Evolutionary conservation across 2,888 invertebrate genomes (phyloP).

Genomic region (Apamea anceps): DNA sequence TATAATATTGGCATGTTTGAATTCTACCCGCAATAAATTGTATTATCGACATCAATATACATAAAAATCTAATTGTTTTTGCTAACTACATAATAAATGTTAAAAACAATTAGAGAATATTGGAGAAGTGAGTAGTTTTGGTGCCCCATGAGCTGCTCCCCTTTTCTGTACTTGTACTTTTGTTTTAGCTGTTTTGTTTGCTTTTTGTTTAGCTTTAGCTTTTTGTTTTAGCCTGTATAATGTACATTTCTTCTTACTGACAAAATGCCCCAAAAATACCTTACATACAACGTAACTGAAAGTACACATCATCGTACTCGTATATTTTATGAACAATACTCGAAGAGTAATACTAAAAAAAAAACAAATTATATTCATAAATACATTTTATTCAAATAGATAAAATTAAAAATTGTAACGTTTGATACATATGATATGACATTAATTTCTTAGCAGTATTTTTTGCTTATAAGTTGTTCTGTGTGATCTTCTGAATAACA

Average conservation of each 20-base stretch:
- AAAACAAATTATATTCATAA: background rate
- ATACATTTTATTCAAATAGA: slow-evolving; percentile 3
- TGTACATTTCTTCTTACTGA: background rate
- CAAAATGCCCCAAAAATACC: background rate
- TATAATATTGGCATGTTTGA: background rate
- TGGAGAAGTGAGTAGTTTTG: background rate
- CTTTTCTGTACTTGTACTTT: background rate
- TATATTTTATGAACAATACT: background rate
- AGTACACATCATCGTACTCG: too few species aligned
- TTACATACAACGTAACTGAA: background rate
- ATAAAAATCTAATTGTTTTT: background rate
- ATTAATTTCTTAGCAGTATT: background rate
- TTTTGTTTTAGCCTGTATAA: too few species aligned
- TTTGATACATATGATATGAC: background rate
- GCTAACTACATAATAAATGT: background rate
- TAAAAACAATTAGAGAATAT: background rate
- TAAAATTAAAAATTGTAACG: background rate
- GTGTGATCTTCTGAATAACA: too few species aligned
- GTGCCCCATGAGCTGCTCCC: background rate
- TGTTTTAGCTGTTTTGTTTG: too few species aligned
- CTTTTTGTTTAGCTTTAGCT: too few species aligned
- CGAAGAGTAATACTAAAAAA: background rate
- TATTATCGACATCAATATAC: background rate
- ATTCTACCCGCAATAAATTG: background rate
- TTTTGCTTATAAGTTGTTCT: background rate